These are phyloP conservation scores for Lordiphosa fenestrarum DNA, from an alignment of 2,888 invertebrate species.

Conservation along the genomic window DNA sequence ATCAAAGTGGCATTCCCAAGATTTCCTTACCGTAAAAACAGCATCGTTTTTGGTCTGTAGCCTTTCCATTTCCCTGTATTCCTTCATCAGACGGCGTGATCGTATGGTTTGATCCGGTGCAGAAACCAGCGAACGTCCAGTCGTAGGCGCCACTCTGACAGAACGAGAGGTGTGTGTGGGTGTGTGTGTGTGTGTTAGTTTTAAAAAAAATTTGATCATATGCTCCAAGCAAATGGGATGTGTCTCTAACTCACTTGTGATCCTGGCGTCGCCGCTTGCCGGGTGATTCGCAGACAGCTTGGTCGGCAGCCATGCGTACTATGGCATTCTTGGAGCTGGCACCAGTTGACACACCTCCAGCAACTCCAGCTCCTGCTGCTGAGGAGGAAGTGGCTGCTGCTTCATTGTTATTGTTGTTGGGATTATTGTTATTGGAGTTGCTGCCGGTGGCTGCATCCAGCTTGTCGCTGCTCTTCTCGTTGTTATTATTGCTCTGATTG, in stretches of 20 bases:
- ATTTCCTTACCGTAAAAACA: constrained; percentile 84
- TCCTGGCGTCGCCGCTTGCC: constrained; percentile 75
- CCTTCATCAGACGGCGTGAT: constrained; percentile 91
- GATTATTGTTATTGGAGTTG: constrained; percentile 40
- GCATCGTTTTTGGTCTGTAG: constrained; percentile 87
- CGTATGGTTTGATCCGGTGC: constrained; percentile 84
- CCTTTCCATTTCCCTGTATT: constrained; percentile 89
- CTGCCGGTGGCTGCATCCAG: constrained; percentile 82
- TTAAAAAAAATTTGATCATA: neutral
- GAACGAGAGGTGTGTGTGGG: neutral
- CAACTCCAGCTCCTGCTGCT: constrained; percentile 52
- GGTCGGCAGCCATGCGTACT: constrained; percentile 55
- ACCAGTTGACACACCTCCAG: constrained; percentile 19
- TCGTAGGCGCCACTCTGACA: constrained; percentile 78
- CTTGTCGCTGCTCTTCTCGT: constrained; percentile 81
- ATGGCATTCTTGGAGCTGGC: constrained; percentile 46
- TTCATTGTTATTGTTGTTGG: constrained; percentile 63
- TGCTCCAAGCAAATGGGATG: neutral
- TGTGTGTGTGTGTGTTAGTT: neutral
- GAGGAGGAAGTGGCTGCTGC: constrained; percentile 24
- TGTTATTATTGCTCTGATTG: constrained; percentile 82
- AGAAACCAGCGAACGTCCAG: constrained; percentile 60
- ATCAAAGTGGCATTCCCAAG: no score
- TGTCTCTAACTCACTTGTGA: constrained; percentile 58
- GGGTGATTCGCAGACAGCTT: constrained; percentile 64